Conservation (phyloP, 92 coral and sea anemone species). For the Epizoanthus illoricatus region DNA sequence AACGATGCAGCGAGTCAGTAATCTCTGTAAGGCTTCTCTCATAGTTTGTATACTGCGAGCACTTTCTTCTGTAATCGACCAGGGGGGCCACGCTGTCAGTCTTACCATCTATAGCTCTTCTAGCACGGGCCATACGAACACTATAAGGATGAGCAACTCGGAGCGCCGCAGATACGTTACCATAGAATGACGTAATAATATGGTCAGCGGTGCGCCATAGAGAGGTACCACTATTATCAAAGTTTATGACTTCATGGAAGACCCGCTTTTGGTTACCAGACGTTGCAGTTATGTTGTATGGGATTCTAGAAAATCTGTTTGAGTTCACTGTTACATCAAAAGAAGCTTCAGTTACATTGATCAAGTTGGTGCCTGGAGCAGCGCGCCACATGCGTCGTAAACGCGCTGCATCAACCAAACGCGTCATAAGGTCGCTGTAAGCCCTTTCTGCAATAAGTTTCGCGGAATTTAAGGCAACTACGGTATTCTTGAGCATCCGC, state of each 20-base stretch:
- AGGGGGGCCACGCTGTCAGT: constrained; percentile 27
- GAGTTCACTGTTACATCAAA: constrained; percentile 30
- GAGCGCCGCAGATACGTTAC: constrained; percentile 49
- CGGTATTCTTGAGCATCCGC: constrained; percentile 51
- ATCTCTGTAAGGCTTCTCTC: constrained; percentile 56
- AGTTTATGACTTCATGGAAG: constrained; percentile 29
- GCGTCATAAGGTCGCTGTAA: constrained; percentile 21
- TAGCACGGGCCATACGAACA: constrained; percentile 35
- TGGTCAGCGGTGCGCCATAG: constrained; percentile 53
- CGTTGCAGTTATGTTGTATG: constrained; percentile 33
- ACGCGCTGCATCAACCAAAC: constrained; percentile 15
- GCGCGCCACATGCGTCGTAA: constrained; percentile 23
- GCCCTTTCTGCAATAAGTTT: constrained; percentile 42
- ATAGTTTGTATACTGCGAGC: constrained; percentile 65
- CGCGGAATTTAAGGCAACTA: constrained; percentile 24
- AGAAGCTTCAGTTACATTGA: constrained; percentile 20
- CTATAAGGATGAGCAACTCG: constrained; percentile 41
- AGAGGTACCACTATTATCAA: constrained; percentile 41
- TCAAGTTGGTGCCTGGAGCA: background rate
- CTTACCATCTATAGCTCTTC: constrained; percentile 42
- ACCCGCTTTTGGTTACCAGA: constrained; percentile 24
- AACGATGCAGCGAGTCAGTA: constrained; percentile 44
- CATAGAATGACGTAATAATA: constrained; percentile 48
- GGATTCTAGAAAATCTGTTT: background rate
- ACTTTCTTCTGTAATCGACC: constrained; percentile 54